phyloP scores from a whole-genome alignment of 2,888 invertebrate genomes.

The Alcis repandata region DNA sequence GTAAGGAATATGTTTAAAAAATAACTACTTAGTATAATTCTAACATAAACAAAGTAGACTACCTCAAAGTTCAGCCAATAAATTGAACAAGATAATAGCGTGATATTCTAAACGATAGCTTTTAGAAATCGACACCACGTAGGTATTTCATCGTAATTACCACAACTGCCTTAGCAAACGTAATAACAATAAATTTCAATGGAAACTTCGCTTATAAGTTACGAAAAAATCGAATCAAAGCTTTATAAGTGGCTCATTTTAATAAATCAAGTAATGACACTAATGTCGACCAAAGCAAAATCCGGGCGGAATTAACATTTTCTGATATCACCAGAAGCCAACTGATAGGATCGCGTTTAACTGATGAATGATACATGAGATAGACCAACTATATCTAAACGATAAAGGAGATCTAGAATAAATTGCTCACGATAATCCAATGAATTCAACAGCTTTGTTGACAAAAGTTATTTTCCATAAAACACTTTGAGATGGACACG shows the following conservation, averaged over 20 bases:
- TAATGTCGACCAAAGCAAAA: conserved; percentile 69
- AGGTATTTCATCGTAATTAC: conserved; percentile 38
- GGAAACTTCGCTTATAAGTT: conserved; percentile 46
- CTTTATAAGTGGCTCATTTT: conserved; percentile 53
- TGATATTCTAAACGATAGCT: conserved; percentile 42
- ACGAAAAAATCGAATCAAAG: conserved; percentile 55
- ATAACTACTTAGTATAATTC: conserved; percentile 24
- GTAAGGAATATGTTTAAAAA: conserved; percentile 12
- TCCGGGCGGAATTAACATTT: conserved; percentile 76
- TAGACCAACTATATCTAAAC: conserved; percentile 39
- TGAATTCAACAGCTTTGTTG: conserved; percentile 43
- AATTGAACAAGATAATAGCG: conserved; percentile 31
- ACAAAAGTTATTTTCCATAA: conserved; percentile 33
- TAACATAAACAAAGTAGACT: conserved; percentile 11
- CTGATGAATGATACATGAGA: conserved; percentile 79
- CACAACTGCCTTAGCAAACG: conserved; percentile 37
- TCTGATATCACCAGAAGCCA: conserved; percentile 80
- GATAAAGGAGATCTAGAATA: conserved; percentile 36
- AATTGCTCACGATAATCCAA: conserved; percentile 27
- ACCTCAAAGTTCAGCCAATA: conserved; percentile 33
- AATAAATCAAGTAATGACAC: conserved; percentile 74
- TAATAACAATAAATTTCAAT: conserved; percentile 56
- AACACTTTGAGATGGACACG: conserved; percentile 35
- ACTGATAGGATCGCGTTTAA: conserved; percentile 70
- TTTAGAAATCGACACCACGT: conserved; percentile 35